A percentile compares a stretch with the other conserved stretches of the same genome.
phyloP scores from a whole-genome alignment of 2,888 invertebrate genomes.

The Drosophila paranaensis region DNA sequence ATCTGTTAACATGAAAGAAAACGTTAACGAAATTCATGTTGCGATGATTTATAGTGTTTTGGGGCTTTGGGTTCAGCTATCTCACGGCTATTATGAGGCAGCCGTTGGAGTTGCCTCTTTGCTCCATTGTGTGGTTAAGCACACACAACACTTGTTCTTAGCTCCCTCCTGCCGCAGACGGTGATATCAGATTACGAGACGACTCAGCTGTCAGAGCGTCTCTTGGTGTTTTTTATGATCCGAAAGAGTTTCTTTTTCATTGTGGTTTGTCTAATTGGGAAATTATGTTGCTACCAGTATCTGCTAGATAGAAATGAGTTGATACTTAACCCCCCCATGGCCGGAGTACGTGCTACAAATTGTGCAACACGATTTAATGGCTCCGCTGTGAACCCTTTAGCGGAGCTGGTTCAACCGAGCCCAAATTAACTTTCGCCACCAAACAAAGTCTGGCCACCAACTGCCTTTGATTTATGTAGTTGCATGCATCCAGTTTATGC shows the following conservation, averaged over 20 bases:
- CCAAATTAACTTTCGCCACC: constrained; percentile 11
- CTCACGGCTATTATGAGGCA: constrained; percentile 56
- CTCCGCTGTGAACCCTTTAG: constrained; percentile 1
- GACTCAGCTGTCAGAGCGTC: constrained; percentile 14
- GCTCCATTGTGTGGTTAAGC: constrained; percentile 48
- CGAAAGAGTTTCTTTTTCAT: constrained; percentile 12
- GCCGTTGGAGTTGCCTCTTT: constrained; percentile 13
- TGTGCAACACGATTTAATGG: constrained; percentile 25
- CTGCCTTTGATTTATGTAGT: constrained; percentile 12
- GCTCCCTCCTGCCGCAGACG: constrained; percentile 19
- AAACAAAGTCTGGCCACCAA: not conserved
- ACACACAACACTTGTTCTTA: constrained; percentile 48
- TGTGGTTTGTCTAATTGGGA: constrained; percentile 66
- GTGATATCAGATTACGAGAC: constrained; percentile 39
- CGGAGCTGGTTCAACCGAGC: too few relatives aligned
- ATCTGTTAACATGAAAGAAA: not conserved
- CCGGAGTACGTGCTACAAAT: constrained; percentile 43
- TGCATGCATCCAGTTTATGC: constrained; percentile 36
- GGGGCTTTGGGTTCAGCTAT: constrained; percentile 27
- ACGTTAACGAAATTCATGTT: constrained; percentile 3
- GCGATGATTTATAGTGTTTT: constrained; percentile 41
- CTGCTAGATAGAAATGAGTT: constrained; percentile 30
- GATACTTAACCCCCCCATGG: constrained; percentile 30
- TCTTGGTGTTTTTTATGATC: constrained; percentile 18
- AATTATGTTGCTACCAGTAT: constrained; percentile 48